Base-by-base conservation (phyloP, 2,888 invertebrate genomes). In the Dugesia japonica region DNA sequence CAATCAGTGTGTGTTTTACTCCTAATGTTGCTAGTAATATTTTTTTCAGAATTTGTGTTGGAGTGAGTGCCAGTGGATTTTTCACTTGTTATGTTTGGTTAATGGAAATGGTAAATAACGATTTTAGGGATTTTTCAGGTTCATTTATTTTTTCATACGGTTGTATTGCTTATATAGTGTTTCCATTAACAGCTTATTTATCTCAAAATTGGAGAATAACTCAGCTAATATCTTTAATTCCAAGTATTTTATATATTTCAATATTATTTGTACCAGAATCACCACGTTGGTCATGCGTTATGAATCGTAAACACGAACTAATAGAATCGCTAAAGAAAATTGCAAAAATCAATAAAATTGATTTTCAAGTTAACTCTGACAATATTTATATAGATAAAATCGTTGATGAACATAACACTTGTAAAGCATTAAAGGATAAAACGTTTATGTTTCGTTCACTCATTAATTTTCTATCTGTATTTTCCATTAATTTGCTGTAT, bases 271-370 rank as follows among this genome's bases (percentile, higher is more conserved):
- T 56, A 1, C 56, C 56, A 4, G 56, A 56, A 23, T 56, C 56
- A 1, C 56, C 56, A 9, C 56, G 56, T 9, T 56, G 56, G 56
- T 56, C n/a, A 23, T 56, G 56, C 17, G 56, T 56, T 56, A 56
- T 7, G 4, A 56, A 56, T 56, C 4, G 56, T 9, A 56, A 56
- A 56, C 7, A 4, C n/a, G 56, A 56, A 56, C n/a, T 56, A n/a
- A 56, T 56, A 4, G 56, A 56, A 56, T 56, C 56, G n/a, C 56
- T 56, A 9, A 56, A 56, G n/a, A 56, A n/a, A 23, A 56, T 56
- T n/a, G 56, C 56, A 56, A n/a, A 56, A 56, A 23, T n/a, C 56
- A 56, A 56, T n/a, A 56, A 56, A 56, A 56, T 56, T 20, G 56
- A 56, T 4, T 4, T 56, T 1, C 4, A n/a, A 20, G 7, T 56